These are phyloP conservation scores for Diorhabda carinulata DNA, from an alignment of 1,140 invertebrate genomes.

Conservation along the genomic window DNA sequence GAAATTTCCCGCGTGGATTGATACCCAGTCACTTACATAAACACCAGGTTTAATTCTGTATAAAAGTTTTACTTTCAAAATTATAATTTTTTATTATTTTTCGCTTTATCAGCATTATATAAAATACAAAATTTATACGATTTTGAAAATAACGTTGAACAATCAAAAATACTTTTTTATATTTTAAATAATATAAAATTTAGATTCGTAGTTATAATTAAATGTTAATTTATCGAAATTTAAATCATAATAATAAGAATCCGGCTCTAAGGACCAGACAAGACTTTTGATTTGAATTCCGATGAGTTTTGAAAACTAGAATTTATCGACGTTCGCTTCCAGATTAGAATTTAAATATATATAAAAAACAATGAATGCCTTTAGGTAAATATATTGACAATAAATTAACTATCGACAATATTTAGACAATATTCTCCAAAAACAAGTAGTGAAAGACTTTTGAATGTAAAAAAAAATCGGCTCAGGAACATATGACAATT, in stretches of 20 bases:
- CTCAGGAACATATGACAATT: too few relatives aligned
- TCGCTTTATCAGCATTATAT: neutral
- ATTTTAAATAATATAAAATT: neutral
- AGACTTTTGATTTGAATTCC: neutral
- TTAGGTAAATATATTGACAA: slow-evolving; percentile 4
- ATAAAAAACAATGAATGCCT: too few relatives aligned
- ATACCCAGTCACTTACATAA: neutral
- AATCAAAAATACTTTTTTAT: slow-evolving; percentile 7
- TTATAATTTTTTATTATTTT: neutral
- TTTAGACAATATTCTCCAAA: slow-evolving; percentile 13
- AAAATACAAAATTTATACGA: slow-evolving; percentile 5
- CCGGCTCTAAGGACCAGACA: neutral
- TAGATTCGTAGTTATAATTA: neutral
- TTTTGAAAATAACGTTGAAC: slow-evolving; percentile 3
- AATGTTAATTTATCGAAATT: neutral
- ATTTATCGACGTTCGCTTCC: neutral
- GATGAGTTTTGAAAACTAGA: neutral
- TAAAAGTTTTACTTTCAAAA: neutral
- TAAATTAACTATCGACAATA: slow-evolving; percentile 13
- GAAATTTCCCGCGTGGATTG: neutral
- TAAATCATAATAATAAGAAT: neutral
- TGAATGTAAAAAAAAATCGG: neutral
- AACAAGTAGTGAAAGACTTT: slow-evolving; percentile 9
- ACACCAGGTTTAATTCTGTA: neutral
- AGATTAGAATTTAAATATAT: too few relatives aligned